Conservation (phyloP, 2,113 vertebrate species). For the Carassius carassius region DNA sequence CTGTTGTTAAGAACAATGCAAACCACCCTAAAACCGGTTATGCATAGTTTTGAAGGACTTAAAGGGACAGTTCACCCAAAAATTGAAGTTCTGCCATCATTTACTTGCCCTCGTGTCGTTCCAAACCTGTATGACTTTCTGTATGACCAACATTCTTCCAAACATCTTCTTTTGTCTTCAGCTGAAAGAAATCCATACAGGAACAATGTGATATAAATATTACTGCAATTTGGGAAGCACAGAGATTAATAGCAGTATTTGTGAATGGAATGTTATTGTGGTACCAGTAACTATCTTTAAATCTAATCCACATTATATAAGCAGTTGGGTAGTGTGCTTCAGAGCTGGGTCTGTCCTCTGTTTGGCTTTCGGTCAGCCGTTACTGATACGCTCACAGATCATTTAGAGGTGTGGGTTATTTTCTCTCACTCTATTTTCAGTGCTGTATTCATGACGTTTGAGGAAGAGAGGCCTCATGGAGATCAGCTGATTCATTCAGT, state of each 20-base stretch:
- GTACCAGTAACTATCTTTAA: too few relatives aligned
- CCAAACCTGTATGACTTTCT: too few relatives aligned
- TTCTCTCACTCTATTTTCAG: conserved; percentile 53
- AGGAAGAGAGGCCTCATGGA: conserved; percentile 2
- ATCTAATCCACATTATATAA: neutral
- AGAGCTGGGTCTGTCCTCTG: conserved; percentile 7
- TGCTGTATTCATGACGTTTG: conserved; percentile 35
- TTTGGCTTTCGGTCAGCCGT: neutral
- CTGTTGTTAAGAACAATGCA: neutral
- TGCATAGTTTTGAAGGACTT: too few relatives aligned
- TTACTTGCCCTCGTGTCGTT: too few relatives aligned
- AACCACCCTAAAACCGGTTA: neutral
- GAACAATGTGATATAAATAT: too few relatives aligned
- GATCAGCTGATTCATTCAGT: too few relatives aligned
- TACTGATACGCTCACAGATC: conserved; percentile 36
- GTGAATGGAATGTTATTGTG: neutral
- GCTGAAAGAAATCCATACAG: too few relatives aligned
- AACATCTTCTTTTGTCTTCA: too few relatives aligned
- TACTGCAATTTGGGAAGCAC: neutral
- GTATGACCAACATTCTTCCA: too few relatives aligned
- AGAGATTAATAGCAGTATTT: neutral
- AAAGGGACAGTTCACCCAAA: too few relatives aligned
- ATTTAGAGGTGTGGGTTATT: conserved; percentile 40
- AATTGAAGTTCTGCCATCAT: too few relatives aligned
- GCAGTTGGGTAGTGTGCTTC: neutral